Base-by-base conservation (phyloP, 2,888 invertebrate species). In the Chloroclysta siterata region DNA sequence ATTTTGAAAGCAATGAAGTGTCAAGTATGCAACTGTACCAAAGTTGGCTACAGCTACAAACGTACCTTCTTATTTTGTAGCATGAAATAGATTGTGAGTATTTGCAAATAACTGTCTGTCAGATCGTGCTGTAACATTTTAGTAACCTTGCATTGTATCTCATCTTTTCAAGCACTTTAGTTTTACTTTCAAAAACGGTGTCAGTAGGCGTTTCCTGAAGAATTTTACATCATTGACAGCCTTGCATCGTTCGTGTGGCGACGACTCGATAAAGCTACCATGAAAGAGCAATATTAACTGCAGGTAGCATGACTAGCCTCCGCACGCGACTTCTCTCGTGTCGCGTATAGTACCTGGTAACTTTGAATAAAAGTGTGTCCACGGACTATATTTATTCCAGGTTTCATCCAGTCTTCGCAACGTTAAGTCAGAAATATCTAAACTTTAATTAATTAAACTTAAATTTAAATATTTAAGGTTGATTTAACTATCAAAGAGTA, bases 131-230 rank as follows among this genome's bases (percentile, higher is more conserved):
- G 51, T 14, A 51, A 51, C 51, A 33, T 14, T 58, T 13, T 41
- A 11, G 29, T 13, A 53, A 47, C 39, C 53, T 52, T 51, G 50
- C 36, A 39, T 60, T 51, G 29, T 54, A 63, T 62, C 59, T 52
- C 57, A 54, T 66, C 56, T 51, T 59, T 68, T 57, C 29, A 63
- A 61, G 36, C 60, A 10, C 22, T 57, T 47, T 41, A 47, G 52
- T 54, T 58, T 50, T 60, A 60, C 52, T 57, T 60, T 62, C 53
- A 63, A 56, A 48, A 66, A 58, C 48, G 55, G 54, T 65, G 66
- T 63, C 58, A 69, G 62, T 65, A 50, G 63, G 65, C 63, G 66
- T 65, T 63, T 66, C 65, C 65, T 66, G 66, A 66, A 66, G 59
- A 62, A 59, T 60, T 69, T 50, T 62, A 62, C 62, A 62, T 64